Evolutionary conservation across 2,113 vertebrate genomes (phyloP).

Genomic region (Coryphaenoides rupestris): DNA sequence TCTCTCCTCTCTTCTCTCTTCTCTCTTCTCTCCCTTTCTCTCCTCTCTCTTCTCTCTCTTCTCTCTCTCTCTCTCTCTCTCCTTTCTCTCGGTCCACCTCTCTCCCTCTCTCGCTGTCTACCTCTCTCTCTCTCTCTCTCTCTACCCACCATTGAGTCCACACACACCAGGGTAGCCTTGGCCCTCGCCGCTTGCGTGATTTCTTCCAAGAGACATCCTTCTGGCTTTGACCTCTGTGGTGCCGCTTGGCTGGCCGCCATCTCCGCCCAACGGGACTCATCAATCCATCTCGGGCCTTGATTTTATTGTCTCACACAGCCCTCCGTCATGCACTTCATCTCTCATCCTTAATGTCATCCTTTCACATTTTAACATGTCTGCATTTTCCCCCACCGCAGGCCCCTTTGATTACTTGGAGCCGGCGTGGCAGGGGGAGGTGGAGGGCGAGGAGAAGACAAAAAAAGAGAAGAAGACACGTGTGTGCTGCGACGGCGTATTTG

Average conservation of each 20-base stretch:
- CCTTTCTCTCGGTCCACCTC: too few relatives aligned
- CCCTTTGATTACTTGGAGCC: constrained; percentile 57
- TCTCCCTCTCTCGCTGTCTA: too few relatives aligned
- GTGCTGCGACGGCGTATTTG: too few relatives aligned
- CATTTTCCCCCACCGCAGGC: constrained; percentile 52
- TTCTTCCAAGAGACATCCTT: constrained; percentile 73
- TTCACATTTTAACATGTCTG: constrained; percentile 69
- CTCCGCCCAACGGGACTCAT: constrained; percentile 72
- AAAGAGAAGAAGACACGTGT: too few relatives aligned
- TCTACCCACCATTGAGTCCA: constrained; percentile 51
- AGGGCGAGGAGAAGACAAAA: background rate
- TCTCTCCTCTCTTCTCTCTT: background rate
- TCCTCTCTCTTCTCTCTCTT: too few relatives aligned
- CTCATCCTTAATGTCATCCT: constrained; percentile 71
- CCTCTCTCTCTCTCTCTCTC: constrained; percentile 2
- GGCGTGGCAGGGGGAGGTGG: constrained; percentile 28
- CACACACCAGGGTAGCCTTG: constrained; percentile 68
- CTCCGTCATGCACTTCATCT: constrained; percentile 66
- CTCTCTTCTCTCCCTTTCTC: constrained; percentile 16
- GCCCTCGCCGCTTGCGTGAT: constrained; percentile 73
- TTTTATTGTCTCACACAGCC: constrained; percentile 73
- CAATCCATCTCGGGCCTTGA: constrained; percentile 75
- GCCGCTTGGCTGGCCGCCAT: constrained; percentile 69
- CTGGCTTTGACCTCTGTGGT: constrained; percentile 68
- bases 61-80: too few relatives aligned